Percentiles rank a stretch among this genome's conserved stretches.
phyloP scores from a whole-genome alignment of 2,888 invertebrate genomes.

The Seira ritae region DNA sequence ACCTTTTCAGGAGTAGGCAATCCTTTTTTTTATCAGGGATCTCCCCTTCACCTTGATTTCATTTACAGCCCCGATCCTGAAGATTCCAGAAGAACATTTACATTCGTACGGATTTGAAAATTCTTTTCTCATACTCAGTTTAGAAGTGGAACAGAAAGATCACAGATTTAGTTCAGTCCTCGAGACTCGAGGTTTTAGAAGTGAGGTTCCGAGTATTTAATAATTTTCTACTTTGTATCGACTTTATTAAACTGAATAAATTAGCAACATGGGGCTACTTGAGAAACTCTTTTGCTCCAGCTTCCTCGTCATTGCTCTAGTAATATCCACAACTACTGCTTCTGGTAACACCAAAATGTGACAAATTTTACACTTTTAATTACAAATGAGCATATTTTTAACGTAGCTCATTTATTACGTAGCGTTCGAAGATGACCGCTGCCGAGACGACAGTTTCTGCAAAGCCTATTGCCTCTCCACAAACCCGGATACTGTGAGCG shows the following conservation, averaged over 20 bases:
- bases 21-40: neutral
- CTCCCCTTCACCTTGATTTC: neutral
- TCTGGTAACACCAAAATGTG: slow-evolving; percentile 23
- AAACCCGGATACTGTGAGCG: slow-evolving; percentile 54
- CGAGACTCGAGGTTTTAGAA: too few relatives aligned
- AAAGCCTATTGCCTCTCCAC: slow-evolving; percentile 58
- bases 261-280: slow-evolving; percentile 30
- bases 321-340: neutral
- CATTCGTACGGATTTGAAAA: neutral
- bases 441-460: slow-evolving; percentile 58
- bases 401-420: neutral
- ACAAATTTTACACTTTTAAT: neutral
- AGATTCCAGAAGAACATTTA: neutral
- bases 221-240: too few relatives aligned
- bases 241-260: too few relatives aligned
- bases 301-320: neutral
- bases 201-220: too few relatives aligned
- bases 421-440: slow-evolving; percentile 43
- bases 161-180: neutral
- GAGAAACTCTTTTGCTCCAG: slow-evolving; percentile 26
- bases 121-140: neutral
- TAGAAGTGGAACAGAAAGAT: neutral
- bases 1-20: neutral
- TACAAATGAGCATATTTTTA: neutral
- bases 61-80: neutral